Base-by-base conservation (phyloP, 2,888 invertebrate genomes). In the Eupithecia tripunctaria region DNA sequence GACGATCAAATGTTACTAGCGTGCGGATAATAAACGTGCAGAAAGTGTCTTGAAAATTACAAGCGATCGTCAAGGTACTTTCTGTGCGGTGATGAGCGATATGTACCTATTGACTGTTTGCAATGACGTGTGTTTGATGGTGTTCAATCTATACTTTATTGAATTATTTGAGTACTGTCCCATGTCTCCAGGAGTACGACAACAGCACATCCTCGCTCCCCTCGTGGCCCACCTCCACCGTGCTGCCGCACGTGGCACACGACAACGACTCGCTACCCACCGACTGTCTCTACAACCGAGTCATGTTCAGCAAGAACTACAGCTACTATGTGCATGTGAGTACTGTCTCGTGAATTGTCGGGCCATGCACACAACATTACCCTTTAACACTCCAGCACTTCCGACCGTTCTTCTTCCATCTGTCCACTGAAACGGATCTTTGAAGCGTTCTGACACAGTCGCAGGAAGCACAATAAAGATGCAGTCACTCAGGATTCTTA, bases 221-320 rank as follows among this genome's bases (percentile, higher is more conserved):
- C 0, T 81, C 88, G 27, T 93, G 92, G 92, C 92, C 92, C n/a
- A 90, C 92, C 66, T 90, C 91, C 2, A 91, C 93, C 0, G 91
- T 92, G 66, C 82, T 89, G 74, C 91, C 93, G 0, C 91, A 89
- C 80, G 86, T 90, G 7, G 81, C 86, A 18, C 94, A 85, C 80
- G 94, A 89, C 79, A 94, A 94, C 83, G 94, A 93, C 85, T 88
- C 94, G 4, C 86, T 95, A 77, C 96, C 96, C 8, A 89, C 93
- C 8, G 94, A 95, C 76, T 96, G 96, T 77, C 91, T 96, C 43
- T 97, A 95, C 89, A 97, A 96, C 86, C 95, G 96, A 76, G 94
- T 96, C 73, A 94, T 95, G 79, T 97, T 97, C 84, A 96, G 96
- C 89, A 94, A 88, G 74, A 96, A 95, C 82, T 96, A 90, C 81